Evolutionary conservation across 2,888 invertebrate genomes (phyloP), one percentile per base, ranked within the genome.

Genomic region (Conops quadrifasciatus): DNA sequence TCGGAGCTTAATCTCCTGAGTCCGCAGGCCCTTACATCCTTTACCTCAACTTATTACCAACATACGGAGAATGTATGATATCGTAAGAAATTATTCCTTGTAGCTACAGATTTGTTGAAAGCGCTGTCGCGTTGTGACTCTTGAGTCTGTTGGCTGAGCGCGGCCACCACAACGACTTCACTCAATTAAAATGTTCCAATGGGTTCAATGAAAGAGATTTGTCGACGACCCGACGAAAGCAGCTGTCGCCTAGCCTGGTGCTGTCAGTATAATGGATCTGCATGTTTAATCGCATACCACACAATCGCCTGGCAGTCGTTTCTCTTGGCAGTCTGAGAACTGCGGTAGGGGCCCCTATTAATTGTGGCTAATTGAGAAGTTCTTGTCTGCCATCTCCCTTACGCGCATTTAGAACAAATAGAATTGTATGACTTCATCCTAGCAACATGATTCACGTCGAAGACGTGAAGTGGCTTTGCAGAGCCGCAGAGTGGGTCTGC

Each of bases 351-450:
- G 72, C 74, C 72, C 75, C 75, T 74, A 77, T 77, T 77, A 77
- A 77, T 77, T 77, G 77, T 75, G 73, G 76, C 76, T 77, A 77
- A 77, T 77, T 77, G 76, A 75, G 73, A 74, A 75, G 72, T 75
- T 75, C 73, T 74, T 47, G 68, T 30, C 64, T 59, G 28, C 45
- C 45, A 16, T 30, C 56, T 43, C 16, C 28, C 26, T 24, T 56
- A 1, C 1, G 1, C 26, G 56, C 45, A 21, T 21, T 66, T 30
- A 36, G 24, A 56, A 53, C 21, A 56, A 56, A 66, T 21, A 43
- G 19, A 36, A 53, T 7, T 56, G 56, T 51, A 56, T 21, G 56
- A 36, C 66, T 21, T 43, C n/a, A n/a, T n/a, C n/a, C n/a, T n/a
- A n/a, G n/a, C n/a, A n/a, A n/a, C n/a, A n/a, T n/a, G n/a, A n/a